Evolutionary conservation across 2,113 vertebrate species (phyloP), one percentile per base, ranked within the genome.

Genomic region (Pterocles orientalis): DNA sequence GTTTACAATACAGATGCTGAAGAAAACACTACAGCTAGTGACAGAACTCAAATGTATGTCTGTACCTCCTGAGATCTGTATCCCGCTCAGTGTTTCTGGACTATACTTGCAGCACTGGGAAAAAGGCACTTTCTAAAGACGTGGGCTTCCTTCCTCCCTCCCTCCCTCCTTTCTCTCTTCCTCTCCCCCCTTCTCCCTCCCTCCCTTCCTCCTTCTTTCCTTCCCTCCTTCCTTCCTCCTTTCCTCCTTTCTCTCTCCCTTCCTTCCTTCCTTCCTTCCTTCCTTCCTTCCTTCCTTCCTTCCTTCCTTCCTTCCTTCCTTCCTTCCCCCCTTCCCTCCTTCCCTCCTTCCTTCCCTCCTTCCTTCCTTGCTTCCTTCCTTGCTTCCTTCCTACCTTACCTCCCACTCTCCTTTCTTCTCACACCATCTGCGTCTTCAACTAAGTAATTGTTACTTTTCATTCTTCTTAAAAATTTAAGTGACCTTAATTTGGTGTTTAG

Each of bases 321-420:
- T 26, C 33, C 11, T 48, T 28, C 23, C 25, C 7, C 4, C 7
- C 12, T 20, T 6, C 19, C 33, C 23, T 8, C 47, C n/a, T 15
- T 12, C 10, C 5, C 26, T 3, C 36, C 29, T 29, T 54, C 8
- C 31, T 19, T 23, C 26, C 25, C 10, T 4, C 14, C 7, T 14
- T 0, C 16, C 24, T 29, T 3, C 16, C 12, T 14, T 5, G 5
- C 5, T 8, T 12, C 58, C 8, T 7, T 9, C 17, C 11, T 3
- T 9, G 17, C 17, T 8, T 2, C 4, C 20, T 7, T 7, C 10
- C 12, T 7, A 7, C 34, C 8, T 15, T 16, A 4, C 33, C 25
- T 53, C 33, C 3, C 13, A 9, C 28, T 50, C 14, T 34, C 26
- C 39, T n/a, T 70, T 19, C 12, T 65, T 58, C 31, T 50, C 29